Evolutionary conservation across 2,113 vertebrate species (phyloP).

Genomic region (Centropus unirufus): DNA sequence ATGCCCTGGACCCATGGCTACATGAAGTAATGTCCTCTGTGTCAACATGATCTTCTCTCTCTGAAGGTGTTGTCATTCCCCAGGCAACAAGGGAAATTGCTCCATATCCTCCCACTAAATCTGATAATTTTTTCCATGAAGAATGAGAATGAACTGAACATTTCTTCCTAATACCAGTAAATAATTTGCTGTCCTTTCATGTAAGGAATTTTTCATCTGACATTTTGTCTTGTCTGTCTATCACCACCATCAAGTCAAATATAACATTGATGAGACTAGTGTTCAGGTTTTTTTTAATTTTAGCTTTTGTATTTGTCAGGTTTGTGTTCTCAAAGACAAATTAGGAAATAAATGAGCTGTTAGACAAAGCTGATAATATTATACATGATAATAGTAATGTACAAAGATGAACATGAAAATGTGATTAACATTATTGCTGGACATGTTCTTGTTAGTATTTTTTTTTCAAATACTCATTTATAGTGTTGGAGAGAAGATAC

Average conservation of each 20-base stretch:
- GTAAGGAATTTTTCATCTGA: background rate
- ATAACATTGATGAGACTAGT: background rate
- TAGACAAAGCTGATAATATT: background rate
- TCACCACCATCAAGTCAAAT: background rate
- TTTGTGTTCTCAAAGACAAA: background rate
- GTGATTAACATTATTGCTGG: background rate
- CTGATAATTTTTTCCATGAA: background rate
- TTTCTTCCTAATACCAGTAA: background rate
- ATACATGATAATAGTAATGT: background rate
- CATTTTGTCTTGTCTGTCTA: background rate
- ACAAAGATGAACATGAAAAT: background rate
- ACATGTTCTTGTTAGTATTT: background rate
- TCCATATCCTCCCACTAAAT: accelerated
- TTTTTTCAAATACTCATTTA: background rate
- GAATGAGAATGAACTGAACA: accelerated
- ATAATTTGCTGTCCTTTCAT: background rate
- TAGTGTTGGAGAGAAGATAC: background rate
- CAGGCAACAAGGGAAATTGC: background rate
- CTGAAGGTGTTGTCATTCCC: accelerated
- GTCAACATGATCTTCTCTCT: background rate
- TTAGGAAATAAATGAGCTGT: background rate
- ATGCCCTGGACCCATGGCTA: accelerated
- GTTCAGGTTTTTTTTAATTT: background rate
- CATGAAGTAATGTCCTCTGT: accelerated
- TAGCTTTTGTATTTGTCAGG: background rate